Conservation (phyloP, 2,888 invertebrate species). For the Diplazon laetatorius region DNA sequence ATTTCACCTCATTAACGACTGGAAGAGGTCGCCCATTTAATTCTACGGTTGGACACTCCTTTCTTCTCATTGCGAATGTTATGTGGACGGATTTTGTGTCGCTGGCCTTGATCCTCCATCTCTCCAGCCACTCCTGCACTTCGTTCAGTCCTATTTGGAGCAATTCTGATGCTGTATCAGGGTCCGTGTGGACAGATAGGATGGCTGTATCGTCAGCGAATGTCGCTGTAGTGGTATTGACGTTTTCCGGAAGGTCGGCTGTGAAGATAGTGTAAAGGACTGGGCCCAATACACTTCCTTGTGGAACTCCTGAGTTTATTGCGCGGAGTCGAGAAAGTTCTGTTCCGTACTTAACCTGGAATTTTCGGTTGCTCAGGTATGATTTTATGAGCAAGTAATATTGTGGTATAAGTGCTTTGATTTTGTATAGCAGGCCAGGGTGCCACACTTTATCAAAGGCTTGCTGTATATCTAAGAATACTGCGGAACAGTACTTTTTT, state of each 20-base stretch:
- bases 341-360: neutral
- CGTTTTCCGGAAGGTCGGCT: neutral
- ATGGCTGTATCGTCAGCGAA: neutral
- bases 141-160: slow-evolving; percentile 36
- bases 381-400: too few relatives aligned
- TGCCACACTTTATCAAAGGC: neutral
- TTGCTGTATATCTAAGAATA: neutral
- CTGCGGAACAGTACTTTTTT: slow-evolving; percentile 1
- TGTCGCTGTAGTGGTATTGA: neutral
- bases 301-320: neutral
- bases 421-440: slow-evolving; percentile 7
- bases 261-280: neutral
- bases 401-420: neutral
- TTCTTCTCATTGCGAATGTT: too few relatives aligned
- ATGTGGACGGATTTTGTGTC: slow-evolving; percentile 68
- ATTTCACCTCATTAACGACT: slow-evolving; percentile 52
- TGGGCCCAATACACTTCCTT: neutral
- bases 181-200: neutral
- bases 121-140: slow-evolving; percentile 59
- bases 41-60: slow-evolving; percentile 21
- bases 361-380: neutral
- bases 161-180: neutral
- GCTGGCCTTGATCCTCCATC: slow-evolving; percentile 68
- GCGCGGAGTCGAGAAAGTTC: neutral
- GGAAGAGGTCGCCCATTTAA: neutral